phyloP scores from a whole-genome alignment of 2,113 vertebrate species.

The Meriones unguiculatus region DNA sequence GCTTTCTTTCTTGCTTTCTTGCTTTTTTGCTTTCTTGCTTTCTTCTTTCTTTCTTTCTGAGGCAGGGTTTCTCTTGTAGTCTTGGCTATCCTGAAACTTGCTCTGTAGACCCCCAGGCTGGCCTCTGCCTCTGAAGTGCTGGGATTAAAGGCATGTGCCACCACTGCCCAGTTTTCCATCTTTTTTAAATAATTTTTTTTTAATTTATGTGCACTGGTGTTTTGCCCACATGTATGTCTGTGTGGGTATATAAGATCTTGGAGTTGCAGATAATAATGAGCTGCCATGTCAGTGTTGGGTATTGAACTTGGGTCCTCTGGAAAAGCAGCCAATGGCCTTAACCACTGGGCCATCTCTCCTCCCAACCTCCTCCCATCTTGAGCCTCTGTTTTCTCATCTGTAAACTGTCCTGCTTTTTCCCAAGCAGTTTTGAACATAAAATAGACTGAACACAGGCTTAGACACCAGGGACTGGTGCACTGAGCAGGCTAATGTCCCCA shows the following conservation, averaged over 20 bases:
- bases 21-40: too few relatives aligned
- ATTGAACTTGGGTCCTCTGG: background rate
- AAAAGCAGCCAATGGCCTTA: background rate
- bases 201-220: background rate
- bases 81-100: too few relatives aligned
- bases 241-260: background rate
- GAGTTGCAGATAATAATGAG: background rate
- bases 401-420: background rate
- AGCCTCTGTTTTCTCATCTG: conserved; percentile 6
- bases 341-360: background rate
- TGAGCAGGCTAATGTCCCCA: background rate
- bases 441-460: background rate
- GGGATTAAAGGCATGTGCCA: too few relatives aligned
- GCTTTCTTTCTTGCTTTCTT: too few relatives aligned
- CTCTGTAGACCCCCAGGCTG: too few relatives aligned
- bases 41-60: too few relatives aligned
- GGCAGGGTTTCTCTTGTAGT: too few relatives aligned
- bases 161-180: too few relatives aligned
- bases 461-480: background rate
- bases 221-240: background rate
- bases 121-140: too few relatives aligned
- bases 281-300: background rate
- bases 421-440: background rate
- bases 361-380: background rate
- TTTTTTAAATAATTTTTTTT: background rate